phyloP scores from a whole-genome alignment of 2,888 invertebrate species.

The Tricholauxania praeusta region DNA sequence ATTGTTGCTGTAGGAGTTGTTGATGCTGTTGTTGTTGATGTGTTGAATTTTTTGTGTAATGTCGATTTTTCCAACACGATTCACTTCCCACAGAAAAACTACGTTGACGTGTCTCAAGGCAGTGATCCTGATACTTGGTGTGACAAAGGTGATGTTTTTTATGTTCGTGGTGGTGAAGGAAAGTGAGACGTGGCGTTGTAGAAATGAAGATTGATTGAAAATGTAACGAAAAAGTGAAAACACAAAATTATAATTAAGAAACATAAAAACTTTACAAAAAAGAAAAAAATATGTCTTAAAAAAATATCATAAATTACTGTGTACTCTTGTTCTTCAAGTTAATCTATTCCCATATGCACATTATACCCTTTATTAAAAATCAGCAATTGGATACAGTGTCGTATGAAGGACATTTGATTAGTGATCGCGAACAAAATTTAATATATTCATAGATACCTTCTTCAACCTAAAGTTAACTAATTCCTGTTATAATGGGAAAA shows the following conservation, averaged over 20 bases:
- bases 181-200: constrained; percentile 24
- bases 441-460: too few relatives aligned
- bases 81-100: constrained; percentile 68
- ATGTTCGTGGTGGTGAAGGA: constrained; percentile 27
- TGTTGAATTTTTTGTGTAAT: constrained; percentile 49
- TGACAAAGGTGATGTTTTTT: constrained; percentile 31
- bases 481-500: too few relatives aligned
- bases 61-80: constrained; percentile 64
- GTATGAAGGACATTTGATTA: too few relatives aligned
- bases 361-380: too few relatives aligned
- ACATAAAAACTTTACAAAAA: constrained; percentile 41
- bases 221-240: constrained; percentile 40
- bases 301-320: constrained; percentile 28
- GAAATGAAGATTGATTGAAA: constrained; percentile 44
- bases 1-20: constrained; percentile 42
- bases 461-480: too few relatives aligned
- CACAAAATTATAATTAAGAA: constrained; percentile 35
- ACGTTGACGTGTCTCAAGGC: constrained; percentile 64
- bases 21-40: constrained; percentile 45
- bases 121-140: constrained; percentile 65
- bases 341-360: too few relatives aligned
- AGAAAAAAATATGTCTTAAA: constrained; percentile 46
- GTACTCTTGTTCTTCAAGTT: too few relatives aligned
- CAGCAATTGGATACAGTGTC: too few relatives aligned
- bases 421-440: too few relatives aligned